Percentiles rank a stretch among this genome's conserved stretches.
These are phyloP conservation scores for Porites cylindrica DNA, from an alignment of 92 coral and sea anemone genomes.

Conservation along the genomic window DNA sequence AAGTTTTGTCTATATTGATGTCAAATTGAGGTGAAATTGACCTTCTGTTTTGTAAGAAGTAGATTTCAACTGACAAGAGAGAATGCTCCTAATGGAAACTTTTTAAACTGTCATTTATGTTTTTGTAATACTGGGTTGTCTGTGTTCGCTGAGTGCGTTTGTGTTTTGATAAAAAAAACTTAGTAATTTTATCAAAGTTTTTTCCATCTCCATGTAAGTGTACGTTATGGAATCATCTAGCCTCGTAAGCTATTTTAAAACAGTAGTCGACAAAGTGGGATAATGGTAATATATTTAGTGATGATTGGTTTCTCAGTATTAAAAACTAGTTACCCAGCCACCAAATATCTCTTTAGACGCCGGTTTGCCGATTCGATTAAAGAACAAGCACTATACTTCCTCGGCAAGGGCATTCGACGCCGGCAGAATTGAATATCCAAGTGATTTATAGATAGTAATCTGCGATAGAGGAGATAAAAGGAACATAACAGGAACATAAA, in stretches of 20 bases:
- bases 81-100: background rate
- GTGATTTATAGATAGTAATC: constrained; percentile 12
- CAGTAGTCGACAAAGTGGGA: background rate
- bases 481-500: background rate
- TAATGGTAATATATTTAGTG: background rate
- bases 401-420: background rate
- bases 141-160: background rate
- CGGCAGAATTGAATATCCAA: constrained; percentile 47
- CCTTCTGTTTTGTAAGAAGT: too few species aligned
- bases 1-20: background rate
- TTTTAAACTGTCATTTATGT: too few species aligned
- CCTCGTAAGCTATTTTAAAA: too few species aligned
- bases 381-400: constrained; percentile 14
- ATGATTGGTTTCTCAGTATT: constrained; percentile 2
- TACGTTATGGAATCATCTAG: too few species aligned
- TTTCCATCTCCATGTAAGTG: too few species aligned
- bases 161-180: too few species aligned
- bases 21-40: background rate
- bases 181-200: too few species aligned
- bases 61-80: background rate
- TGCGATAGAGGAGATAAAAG: background rate
- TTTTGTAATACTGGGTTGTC: background rate
- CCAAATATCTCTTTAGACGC: constrained; percentile 34
- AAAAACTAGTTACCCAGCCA: background rate
- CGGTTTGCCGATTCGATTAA: constrained; percentile 17